Evolutionary conservation across 2,797 vertebrate genomes (phyloP).

Genomic region (Onychomys leucogaster): DNA sequence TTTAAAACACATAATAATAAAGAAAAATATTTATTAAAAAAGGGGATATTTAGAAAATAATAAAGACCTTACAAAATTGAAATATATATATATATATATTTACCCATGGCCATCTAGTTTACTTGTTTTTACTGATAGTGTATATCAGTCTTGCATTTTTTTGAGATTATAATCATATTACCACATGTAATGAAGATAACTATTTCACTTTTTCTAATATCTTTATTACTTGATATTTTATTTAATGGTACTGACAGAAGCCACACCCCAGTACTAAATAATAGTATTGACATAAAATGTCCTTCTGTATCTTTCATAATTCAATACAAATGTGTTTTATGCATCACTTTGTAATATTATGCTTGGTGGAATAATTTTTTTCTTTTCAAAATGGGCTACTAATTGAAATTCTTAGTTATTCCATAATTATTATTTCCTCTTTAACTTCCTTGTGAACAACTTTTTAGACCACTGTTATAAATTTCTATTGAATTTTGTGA

Average conservation of each 20-base stretch:
- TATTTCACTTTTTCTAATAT: not conserved
- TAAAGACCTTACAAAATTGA: too few species aligned
- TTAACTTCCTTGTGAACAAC: not conserved
- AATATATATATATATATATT: too few species aligned
- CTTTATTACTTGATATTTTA: not conserved
- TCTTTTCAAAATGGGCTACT: not conserved
- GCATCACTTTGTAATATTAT: not conserved
- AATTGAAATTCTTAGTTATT: not conserved
- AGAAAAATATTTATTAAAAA: too few species aligned
- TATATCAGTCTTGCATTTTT: not conserved
- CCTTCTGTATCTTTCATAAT: not conserved
- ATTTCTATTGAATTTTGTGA: not conserved
- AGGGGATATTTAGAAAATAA: too few species aligned
- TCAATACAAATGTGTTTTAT: slow-evolving; percentile 49
- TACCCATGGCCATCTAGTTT: not conserved
- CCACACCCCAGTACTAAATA: not conserved
- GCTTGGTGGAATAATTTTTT: not conserved
- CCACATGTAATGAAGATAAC: slow-evolving; percentile 1
- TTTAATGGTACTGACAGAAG: slow-evolving; percentile 39
- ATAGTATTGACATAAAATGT: not conserved
- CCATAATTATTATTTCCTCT: not conserved
- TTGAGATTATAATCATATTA: slow-evolving; percentile 5
- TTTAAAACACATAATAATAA: too few species aligned
- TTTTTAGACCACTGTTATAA: not conserved
- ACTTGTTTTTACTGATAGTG: not conserved